phyloP scores from a whole-genome alignment of 2,113 vertebrate species.

The Euleptes europaea region DNA sequence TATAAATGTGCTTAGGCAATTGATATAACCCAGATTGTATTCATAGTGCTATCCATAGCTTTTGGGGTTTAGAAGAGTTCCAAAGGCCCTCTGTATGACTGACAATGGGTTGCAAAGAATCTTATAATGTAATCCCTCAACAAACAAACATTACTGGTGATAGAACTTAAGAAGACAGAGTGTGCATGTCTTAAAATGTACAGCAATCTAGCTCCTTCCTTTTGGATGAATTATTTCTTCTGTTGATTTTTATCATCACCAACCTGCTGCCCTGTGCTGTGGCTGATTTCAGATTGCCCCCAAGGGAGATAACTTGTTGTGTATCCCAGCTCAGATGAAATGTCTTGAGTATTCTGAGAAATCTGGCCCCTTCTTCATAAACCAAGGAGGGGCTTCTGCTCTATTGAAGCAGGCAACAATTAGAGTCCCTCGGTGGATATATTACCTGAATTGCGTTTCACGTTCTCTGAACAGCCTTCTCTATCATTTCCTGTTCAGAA shows the following conservation, averaged over 20 bases:
- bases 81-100: not conserved
- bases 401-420: slow-evolving; percentile 26
- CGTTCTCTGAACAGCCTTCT: slow-evolving; percentile 20
- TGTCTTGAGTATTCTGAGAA: slow-evolving; percentile 19
- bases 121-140: not conserved
- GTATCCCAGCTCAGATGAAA: not conserved
- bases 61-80: not conserved
- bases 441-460: slow-evolving; percentile 32
- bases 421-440: slow-evolving; percentile 15
- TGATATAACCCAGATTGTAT: not conserved
- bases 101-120: not conserved
- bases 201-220: not conserved
- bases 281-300: slow-evolving; percentile 20
- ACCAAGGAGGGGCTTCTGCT: not conserved
- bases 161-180: not conserved
- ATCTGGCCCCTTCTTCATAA: slow-evolving; percentile 4
- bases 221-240: slow-evolving; percentile 17
- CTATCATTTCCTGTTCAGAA: not conserved
- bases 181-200: not conserved
- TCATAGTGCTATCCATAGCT: not conserved
- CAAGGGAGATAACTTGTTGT: slow-evolving; percentile 8
- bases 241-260: not conserved
- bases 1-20: not conserved
- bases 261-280: not conserved
- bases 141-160: not conserved